Evolutionary conservation across 92 coral and sea anemone genomes (phyloP).

Genomic region (Zoanthus solanderi): DNA sequence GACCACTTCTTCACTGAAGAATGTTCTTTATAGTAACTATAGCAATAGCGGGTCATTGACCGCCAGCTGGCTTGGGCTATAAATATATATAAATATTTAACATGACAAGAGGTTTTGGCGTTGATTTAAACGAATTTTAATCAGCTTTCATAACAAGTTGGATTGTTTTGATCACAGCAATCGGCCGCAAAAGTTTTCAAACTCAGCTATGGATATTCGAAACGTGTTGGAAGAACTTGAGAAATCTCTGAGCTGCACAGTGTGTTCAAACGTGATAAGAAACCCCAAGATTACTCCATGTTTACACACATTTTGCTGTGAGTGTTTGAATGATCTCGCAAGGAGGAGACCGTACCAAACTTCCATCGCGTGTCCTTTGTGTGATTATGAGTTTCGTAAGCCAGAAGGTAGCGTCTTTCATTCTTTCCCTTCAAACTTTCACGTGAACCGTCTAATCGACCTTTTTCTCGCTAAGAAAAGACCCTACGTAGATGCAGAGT

Average conservation of each 20-base stretch:
- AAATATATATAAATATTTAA: slow-evolving; percentile 64
- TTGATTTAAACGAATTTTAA: slow-evolving; percentile 49
- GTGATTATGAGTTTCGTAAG: slow-evolving; percentile 81
- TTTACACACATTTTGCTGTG: slow-evolving; percentile 90
- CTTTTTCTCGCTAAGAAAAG: slow-evolving; percentile 81
- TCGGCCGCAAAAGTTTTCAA: neutral
- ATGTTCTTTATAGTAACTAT: slow-evolving; percentile 18
- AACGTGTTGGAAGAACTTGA: slow-evolving; percentile 79
- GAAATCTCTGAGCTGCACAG: slow-evolving; percentile 75
- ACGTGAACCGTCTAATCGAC: slow-evolving; percentile 77
- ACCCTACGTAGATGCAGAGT: slow-evolving; percentile 75
- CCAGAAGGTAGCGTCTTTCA: slow-evolving; percentile 87
- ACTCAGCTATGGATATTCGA: slow-evolving; percentile 73
- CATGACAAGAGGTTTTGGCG: slow-evolving; percentile 66
- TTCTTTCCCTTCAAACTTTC: slow-evolving; percentile 79
- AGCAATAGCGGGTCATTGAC: slow-evolving; percentile 14
- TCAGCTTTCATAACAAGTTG: slow-evolving; percentile 31
- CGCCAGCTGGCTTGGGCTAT: slow-evolving; percentile 34
- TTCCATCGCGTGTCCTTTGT: slow-evolving; percentile 79
- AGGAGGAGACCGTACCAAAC: slow-evolving; percentile 86
- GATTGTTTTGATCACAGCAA: neutral
- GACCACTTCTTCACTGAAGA: neutral
- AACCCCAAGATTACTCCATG: slow-evolving; percentile 92
- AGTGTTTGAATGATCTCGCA: slow-evolving; percentile 83
- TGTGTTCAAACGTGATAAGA: slow-evolving; percentile 79